phyloP scores from a whole-genome alignment of 2,888 invertebrate genomes.

The Imbricaverruca yamaguchii region DNA sequence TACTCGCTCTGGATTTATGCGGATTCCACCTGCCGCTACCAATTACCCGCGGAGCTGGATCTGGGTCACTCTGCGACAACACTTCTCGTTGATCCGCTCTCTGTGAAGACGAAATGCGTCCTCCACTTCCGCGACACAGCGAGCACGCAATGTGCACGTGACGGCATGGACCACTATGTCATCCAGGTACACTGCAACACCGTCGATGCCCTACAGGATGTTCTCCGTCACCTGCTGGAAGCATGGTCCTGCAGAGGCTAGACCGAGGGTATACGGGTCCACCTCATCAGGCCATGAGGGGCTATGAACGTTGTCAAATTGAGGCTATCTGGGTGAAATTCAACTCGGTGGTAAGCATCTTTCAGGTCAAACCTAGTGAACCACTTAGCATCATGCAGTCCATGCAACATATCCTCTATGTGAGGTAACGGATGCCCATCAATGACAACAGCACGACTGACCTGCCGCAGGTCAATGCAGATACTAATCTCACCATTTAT shows the following conservation, averaged over 20 bases:
- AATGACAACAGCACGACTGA: not conserved
- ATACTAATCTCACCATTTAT: too few relatives aligned
- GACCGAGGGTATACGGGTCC: too few relatives aligned
- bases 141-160: not conserved
- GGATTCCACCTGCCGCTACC: not conserved
- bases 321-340: not conserved
- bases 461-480: not conserved
- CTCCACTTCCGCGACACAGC: too few relatives aligned
- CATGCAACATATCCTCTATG: not conserved
- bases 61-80: too few relatives aligned
- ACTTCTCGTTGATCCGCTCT: too few relatives aligned
- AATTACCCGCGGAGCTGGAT: not conserved
- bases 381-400: not conserved
- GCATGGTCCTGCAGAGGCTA: too few relatives aligned
- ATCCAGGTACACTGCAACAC: not conserved
- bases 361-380: not conserved
- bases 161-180: not conserved
- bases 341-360: not conserved
- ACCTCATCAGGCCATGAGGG: not conserved
- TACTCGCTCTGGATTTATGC: too few relatives aligned
- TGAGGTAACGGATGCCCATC: not conserved
- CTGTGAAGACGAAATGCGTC: too few relatives aligned
- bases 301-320: not conserved
- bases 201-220: not conserved
- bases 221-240: not conserved